Conservation (phyloP, 1,140 invertebrate species). For the Ips typographus region DNA sequence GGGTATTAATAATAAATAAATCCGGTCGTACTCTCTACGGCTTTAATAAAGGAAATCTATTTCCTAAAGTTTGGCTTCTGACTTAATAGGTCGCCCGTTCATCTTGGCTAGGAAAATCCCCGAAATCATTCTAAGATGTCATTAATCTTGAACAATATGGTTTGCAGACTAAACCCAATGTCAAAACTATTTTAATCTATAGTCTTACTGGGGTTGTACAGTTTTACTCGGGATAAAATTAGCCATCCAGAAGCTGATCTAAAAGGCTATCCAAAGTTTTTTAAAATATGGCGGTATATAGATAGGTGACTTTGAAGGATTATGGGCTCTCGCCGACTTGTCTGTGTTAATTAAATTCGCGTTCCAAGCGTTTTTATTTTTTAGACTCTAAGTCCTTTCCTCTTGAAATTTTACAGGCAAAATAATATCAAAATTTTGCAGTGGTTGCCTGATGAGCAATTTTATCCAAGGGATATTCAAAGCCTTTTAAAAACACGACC, state of each 20-base stretch:
- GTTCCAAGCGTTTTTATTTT: too few species aligned
- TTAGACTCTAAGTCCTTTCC: too few species aligned
- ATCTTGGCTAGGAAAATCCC: constrained; percentile 35
- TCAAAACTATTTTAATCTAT: constrained; percentile 41
- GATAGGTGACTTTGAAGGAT: neutral
- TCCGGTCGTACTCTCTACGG: too few species aligned
- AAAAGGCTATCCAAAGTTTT: constrained; percentile 28
- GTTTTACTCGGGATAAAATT: constrained; percentile 34
- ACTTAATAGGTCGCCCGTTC: constrained; percentile 35
- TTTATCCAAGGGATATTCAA: constrained; percentile 24
- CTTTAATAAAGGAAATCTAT: constrained; percentile 18
- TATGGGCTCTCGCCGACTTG: neutral
- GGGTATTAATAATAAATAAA: too few species aligned
- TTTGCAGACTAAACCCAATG: constrained; percentile 38
- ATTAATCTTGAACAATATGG: constrained; percentile 37
- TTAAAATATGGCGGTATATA: constrained; percentile 19
- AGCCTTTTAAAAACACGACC: constrained; percentile 36
- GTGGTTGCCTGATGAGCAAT: too few species aligned
- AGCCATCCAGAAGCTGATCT: constrained; percentile 25
- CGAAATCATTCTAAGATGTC: constrained; percentile 36
- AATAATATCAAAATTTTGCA: too few species aligned
- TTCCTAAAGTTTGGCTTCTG: constrained; percentile 27
- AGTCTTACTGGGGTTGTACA: constrained; percentile 31
- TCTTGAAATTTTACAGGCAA: too few species aligned
- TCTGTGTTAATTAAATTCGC: too few species aligned